Conservation (phyloP, 2,797 vertebrate genomes). For the Chiroxiphia lanceolata region DNA sequence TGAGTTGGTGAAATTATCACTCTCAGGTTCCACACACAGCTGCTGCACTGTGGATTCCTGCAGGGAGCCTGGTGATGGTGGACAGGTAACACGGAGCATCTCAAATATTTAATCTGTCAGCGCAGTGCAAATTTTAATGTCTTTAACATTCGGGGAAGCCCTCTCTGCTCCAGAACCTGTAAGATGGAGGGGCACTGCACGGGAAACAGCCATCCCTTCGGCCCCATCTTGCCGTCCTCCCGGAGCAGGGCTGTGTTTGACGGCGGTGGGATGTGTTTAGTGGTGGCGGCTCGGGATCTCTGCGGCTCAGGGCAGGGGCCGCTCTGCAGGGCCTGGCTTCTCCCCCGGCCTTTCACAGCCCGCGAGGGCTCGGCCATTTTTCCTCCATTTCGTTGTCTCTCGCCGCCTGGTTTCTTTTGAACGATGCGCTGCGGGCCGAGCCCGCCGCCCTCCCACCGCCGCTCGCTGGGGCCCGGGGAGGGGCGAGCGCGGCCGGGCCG, state of each 20-base stretch:
- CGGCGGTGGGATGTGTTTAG: neutral
- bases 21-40: neutral
- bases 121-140: fast-evolving
- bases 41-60: neutral
- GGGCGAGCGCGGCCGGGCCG: neutral
- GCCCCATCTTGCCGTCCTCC: neutral
- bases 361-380: neutral
- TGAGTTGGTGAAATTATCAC: neutral
- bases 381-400: neutral
- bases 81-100: neutral
- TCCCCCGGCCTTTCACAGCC: neutral
- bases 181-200: slow-evolving; percentile 1
- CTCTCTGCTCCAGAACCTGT: neutral
- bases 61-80: neutral
- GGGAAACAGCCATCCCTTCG: neutral
- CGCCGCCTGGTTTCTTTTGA: neutral
- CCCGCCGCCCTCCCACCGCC: neutral
- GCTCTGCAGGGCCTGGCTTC: neutral
- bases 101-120: neutral
- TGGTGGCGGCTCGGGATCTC: neutral
- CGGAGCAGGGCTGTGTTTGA: neutral
- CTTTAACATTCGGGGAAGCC: neutral
- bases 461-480: neutral
- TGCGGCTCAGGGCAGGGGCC: neutral
- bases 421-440: neutral